phyloP scores from a whole-genome alignment of 2,888 invertebrate genomes.

The Polietes domitor region DNA sequence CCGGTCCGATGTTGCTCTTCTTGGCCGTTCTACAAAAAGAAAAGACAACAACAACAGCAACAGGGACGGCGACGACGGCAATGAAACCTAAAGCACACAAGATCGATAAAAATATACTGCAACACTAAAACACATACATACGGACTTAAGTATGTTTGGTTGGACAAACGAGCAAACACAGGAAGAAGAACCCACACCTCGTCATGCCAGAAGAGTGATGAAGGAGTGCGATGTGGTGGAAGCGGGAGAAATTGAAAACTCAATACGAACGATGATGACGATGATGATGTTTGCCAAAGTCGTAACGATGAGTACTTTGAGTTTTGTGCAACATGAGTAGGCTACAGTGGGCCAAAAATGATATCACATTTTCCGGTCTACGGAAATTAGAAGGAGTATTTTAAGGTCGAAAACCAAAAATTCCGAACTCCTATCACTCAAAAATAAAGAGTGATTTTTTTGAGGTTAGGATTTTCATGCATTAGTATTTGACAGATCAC shows the following conservation, averaged over 20 bases:
- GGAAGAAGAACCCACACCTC: conserved; percentile 19
- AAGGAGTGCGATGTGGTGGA: not conserved
- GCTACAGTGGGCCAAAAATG: not conserved
- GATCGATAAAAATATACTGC: conserved; percentile 64
- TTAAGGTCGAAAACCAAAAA: too few species aligned
- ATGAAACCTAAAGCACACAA: conserved; percentile 62
- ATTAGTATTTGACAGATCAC: too few species aligned
- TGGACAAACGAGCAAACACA: not conserved
- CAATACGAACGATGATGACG: not conserved
- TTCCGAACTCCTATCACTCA: too few species aligned
- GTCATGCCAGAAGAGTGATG: not conserved
- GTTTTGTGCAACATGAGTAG: not conserved
- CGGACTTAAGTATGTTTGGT: not conserved
- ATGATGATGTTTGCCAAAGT: conserved; percentile 18
- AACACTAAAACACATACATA: conserved; percentile 27
- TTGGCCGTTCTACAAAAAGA: conserved; percentile 1
- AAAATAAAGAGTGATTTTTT: too few species aligned
- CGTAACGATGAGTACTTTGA: not conserved
- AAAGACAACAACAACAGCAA: too few species aligned
- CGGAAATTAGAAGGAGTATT: too few species aligned
- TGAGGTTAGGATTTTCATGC: too few species aligned
- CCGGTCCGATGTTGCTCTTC: not conserved
- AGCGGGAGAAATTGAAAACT: conserved; percentile 21
- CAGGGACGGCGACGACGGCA: conserved; percentile 37
- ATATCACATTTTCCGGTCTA: too few species aligned